phyloP scores from a whole-genome alignment of 2,113 vertebrate genomes.

The Arenaria interpres region DNA sequence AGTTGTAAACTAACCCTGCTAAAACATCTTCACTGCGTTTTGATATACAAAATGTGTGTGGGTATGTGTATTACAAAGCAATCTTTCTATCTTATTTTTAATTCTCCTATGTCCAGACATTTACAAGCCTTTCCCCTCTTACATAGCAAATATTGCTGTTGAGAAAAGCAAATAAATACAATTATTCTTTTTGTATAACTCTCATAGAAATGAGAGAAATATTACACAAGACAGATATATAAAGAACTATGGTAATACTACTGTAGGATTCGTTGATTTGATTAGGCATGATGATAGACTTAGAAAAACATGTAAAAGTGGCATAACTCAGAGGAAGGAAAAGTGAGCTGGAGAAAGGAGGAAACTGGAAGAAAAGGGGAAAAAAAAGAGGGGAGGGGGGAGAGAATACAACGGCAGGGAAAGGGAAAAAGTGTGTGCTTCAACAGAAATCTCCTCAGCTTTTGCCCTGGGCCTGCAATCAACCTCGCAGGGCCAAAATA shows the following conservation, averaged over 20 bases:
- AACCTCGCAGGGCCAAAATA: not conserved
- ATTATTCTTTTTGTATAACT: not conserved
- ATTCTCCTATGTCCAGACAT: not conserved
- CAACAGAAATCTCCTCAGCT: not conserved
- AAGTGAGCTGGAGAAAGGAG: not conserved
- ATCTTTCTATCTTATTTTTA: not conserved
- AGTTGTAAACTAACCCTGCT: not conserved
- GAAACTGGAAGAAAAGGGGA: not conserved
- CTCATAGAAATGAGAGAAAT: not conserved
- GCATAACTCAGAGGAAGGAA: not conserved
- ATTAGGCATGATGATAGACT: not conserved
- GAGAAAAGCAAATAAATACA: not conserved
- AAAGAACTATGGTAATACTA: not conserved
- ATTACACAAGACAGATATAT: not conserved
- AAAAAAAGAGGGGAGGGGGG: not conserved
- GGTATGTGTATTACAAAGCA: not conserved
- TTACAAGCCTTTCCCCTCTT: not conserved
- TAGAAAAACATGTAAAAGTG: not conserved
- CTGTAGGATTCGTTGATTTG: not conserved
- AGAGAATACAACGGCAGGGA: not conserved
- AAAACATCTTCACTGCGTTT: not conserved
- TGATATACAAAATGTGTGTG: not conserved
- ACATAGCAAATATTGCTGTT: not conserved
- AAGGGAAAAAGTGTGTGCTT: not conserved
- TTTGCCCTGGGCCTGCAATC: not conserved